phyloP scores from a whole-genome alignment of 1,140 invertebrate species.

The Drosophila obscura region DNA sequence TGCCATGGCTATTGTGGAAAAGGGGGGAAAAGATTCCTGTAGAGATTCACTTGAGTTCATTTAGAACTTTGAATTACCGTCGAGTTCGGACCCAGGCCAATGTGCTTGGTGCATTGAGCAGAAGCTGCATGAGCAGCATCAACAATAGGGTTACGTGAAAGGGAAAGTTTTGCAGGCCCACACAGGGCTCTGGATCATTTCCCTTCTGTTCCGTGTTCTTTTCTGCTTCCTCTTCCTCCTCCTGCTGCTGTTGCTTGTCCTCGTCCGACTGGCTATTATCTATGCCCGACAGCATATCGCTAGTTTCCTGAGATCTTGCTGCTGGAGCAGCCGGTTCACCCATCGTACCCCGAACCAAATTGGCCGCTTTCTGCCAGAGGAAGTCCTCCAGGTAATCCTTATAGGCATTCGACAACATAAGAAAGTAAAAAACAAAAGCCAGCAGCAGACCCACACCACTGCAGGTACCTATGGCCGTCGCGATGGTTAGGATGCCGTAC shows the following conservation, averaged over 20 bases:
- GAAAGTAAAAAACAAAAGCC: conserved; percentile 86
- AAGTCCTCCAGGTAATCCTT: conserved; percentile 90
- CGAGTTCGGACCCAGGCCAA: conserved; percentile 87
- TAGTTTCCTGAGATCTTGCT: background rate
- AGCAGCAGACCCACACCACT: conserved; percentile 84
- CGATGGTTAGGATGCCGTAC: conserved; percentile 76
- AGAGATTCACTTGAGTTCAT: background rate
- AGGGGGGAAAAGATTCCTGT: background rate
- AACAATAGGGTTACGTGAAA: conserved; percentile 87
- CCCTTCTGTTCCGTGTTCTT: background rate
- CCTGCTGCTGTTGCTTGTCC: background rate
- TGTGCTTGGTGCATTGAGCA: conserved; percentile 85
- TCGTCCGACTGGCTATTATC: conserved; percentile 3
- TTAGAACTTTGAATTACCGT: conserved; percentile 86
- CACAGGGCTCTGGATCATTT: conserved; percentile 29
- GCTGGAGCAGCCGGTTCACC: background rate
- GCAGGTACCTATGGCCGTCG: conserved; percentile 71
- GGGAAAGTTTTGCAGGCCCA: conserved; percentile 79
- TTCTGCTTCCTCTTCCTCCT: conserved; percentile 1
- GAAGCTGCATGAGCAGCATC: conserved; percentile 85
- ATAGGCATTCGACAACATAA: conserved; percentile 88
- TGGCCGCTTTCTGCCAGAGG: conserved; percentile 85
- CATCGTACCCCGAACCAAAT: conserved; percentile 30
- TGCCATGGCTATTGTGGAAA: conserved; percentile 34
- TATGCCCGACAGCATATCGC: background rate